Evolutionary conservation across 2,113 vertebrate species (phyloP).

Genomic region (Sorex fumeus): DNA sequence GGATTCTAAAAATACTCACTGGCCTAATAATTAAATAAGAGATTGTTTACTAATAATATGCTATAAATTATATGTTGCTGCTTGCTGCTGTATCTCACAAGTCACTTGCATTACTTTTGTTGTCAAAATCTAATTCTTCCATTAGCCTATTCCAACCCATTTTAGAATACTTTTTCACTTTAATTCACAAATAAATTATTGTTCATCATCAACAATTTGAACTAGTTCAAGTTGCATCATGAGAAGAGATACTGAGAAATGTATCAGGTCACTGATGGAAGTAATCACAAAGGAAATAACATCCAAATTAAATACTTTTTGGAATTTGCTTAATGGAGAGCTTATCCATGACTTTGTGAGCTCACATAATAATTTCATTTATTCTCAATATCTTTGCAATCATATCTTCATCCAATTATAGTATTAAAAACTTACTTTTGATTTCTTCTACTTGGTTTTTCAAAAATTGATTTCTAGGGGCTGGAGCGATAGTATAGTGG

Average conservation of each 20-base stretch:
- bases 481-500: no score
- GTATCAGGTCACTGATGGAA: background rate
- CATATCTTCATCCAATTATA: slow-evolving; percentile 1
- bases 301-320: slow-evolving; percentile 34
- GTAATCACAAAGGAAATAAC: background rate
- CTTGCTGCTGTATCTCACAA: background rate
- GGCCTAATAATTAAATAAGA: slow-evolving; percentile 25
- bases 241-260: slow-evolving; percentile 28
- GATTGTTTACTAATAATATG: background rate
- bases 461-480: slow-evolving; percentile 44
- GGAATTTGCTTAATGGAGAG: slow-evolving; percentile 35
- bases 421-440: slow-evolving; percentile 43
- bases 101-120: background rate
- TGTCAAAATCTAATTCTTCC: slow-evolving; percentile 3
- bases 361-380: slow-evolving; percentile 35
- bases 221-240: background rate
- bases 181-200: slow-evolving; percentile 34
- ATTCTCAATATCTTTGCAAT: slow-evolving; percentile 48
- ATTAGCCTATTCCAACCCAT: background rate
- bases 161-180: slow-evolving; percentile 45
- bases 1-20: slow-evolving; percentile 3
- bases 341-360: slow-evolving; percentile 58
- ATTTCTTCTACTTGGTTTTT: slow-evolving; percentile 31
- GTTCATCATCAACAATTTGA: background rate
- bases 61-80: slow-evolving; percentile 10